These are phyloP conservation scores for Crotalus helleri DNA, from an alignment of 2,113 vertebrate genomes.

Conservation along the genomic window DNA sequence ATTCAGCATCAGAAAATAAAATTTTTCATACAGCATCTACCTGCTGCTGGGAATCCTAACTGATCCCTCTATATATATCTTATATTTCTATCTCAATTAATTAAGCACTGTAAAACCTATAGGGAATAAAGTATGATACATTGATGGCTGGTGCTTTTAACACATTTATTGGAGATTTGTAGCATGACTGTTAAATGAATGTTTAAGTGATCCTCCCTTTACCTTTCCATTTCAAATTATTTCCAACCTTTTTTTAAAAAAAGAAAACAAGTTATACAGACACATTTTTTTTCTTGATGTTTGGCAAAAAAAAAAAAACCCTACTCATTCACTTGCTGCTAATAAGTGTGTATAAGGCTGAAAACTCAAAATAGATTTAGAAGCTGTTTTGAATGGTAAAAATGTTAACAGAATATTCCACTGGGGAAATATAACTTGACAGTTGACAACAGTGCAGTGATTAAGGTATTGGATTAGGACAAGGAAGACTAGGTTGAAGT, in stretches of 20 bases:
- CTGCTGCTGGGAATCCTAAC: background rate
- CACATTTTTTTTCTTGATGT: background rate
- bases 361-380: background rate
- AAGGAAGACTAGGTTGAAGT: background rate
- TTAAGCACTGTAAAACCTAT: conserved; percentile 20
- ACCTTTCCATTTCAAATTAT: background rate
- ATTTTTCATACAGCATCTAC: background rate
- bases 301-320: background rate
- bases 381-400: background rate
- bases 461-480: background rate
- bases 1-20: background rate
- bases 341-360: background rate
- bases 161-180: conserved; percentile 20
- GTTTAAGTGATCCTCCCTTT: background rate
- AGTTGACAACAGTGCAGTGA: background rate
- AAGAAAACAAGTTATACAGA: background rate
- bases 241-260: background rate
- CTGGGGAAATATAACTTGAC: background rate
- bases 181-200: background rate
- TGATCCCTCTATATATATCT: background rate
- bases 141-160: conserved; percentile 18
- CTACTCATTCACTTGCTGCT: background rate
- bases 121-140: conserved; percentile 11
- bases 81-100: conserved; percentile 24
- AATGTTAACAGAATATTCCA: background rate